Percentiles rank a stretch among this genome's conserved stretches.
Evolutionary conservation across 2,888 invertebrate genomes (phyloP).

Genomic region (Drosophila histrio): DNA sequence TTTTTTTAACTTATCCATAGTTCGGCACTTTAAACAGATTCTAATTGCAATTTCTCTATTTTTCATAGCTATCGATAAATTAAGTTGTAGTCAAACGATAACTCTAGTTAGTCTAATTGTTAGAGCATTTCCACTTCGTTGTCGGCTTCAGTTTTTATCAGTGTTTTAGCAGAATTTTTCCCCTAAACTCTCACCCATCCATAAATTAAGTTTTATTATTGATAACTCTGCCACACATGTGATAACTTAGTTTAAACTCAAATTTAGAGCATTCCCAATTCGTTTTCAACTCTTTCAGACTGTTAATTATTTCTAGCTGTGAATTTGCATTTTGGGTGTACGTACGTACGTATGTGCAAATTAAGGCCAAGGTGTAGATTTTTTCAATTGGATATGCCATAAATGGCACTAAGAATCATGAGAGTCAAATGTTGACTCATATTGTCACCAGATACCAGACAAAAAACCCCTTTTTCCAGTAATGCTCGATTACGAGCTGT

Average conservation of each 20-base stretch:
- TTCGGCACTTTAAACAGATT: neutral
- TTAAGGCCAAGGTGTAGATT: slow-evolving; percentile 42
- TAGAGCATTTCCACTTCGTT: too few species aligned
- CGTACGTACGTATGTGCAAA: slow-evolving; percentile 4
- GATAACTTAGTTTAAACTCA: neutral
- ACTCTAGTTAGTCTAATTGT: too few species aligned
- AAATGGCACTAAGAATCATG: slow-evolving; percentile 43
- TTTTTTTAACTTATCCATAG: neutral
- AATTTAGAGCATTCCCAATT: neutral
- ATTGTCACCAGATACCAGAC: slow-evolving; percentile 22
- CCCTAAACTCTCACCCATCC: too few species aligned
- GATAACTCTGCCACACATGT: neutral
- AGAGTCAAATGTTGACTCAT: slow-evolving; percentile 36
- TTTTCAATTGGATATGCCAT: slow-evolving; percentile 31
- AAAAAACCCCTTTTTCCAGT: slow-evolving; percentile 12
- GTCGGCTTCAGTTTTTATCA: too few species aligned
- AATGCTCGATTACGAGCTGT: slow-evolving; percentile 21
- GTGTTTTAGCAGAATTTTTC: too few species aligned
- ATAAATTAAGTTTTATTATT: neutral
- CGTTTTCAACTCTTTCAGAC: neutral
- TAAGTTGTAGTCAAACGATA: too few species aligned
- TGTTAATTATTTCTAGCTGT: neutral
- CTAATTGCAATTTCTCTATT: neutral
- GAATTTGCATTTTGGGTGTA: slow-evolving; percentile 29
- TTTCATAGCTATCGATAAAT: neutral